Conservation (phyloP, 2,888 invertebrate species). For the Drosophila melanosoma region DNA sequence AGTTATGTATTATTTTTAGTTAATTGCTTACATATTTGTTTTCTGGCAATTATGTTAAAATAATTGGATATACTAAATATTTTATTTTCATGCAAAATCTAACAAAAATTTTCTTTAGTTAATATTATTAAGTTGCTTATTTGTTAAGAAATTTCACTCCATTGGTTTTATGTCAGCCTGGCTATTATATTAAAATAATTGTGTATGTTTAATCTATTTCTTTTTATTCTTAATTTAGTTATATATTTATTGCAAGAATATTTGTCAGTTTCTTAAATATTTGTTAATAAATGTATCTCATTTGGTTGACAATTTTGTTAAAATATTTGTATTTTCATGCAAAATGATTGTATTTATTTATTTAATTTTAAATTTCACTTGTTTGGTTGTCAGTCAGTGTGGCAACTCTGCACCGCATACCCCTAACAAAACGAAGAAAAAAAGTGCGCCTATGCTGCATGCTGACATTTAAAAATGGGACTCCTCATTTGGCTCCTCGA, state of each 20-base stretch:
- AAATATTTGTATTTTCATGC: not conserved
- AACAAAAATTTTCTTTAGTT: not conserved
- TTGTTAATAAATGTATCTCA: not conserved
- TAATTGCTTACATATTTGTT: not conserved
- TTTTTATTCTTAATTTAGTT: not conserved
- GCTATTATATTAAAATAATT: not conserved
- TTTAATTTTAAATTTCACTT: not conserved
- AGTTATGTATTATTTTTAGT: not conserved
- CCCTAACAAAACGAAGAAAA: not conserved
- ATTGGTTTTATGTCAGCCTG: not conserved
- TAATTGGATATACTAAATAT: not conserved
- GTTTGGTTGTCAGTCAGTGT: not conserved
- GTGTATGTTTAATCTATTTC: not conserved
- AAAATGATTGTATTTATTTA: not conserved
- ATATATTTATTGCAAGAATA: not conserved
- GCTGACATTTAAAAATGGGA: slow-evolving; percentile 51
- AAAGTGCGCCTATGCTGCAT: slow-evolving; percentile 27
- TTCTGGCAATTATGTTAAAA: not conserved
- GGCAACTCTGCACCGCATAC: slow-evolving; percentile 18
- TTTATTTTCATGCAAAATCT: not conserved
- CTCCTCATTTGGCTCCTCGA: slow-evolving; percentile 36
- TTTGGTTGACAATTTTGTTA: not conserved
- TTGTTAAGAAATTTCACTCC: not conserved
- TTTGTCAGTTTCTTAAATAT: not conserved
- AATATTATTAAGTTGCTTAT: not conserved